These are phyloP conservation scores for Bungarus multicinctus DNA, from an alignment of 2,113 vertebrate species.

Conservation along the genomic window DNA sequence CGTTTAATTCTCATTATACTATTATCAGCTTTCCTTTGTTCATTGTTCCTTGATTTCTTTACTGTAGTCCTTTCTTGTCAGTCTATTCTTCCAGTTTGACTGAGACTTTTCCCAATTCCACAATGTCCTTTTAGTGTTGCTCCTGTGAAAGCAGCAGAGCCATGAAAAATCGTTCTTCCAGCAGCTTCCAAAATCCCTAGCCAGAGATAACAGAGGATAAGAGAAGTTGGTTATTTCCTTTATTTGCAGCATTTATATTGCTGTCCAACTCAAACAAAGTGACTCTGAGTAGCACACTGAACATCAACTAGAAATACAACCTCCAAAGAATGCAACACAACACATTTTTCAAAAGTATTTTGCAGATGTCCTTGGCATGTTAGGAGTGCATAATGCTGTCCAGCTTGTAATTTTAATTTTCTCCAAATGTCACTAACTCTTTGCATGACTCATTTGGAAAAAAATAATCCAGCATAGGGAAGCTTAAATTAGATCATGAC, in stretches of 20 bases:
- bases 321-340: not conserved
- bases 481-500: not conserved
- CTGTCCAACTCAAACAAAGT: not conserved
- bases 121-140: not conserved
- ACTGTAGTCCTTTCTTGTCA: not conserved
- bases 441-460: not conserved
- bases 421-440: not conserved
- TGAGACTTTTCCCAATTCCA: not conserved
- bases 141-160: not conserved
- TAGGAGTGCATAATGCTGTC: not conserved
- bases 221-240: not conserved
- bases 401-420: not conserved
- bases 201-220: not conserved
- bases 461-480: not conserved
- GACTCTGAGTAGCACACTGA: not conserved
- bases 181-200: not conserved
- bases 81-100: not conserved
- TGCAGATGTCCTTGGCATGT: not conserved
- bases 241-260: not conserved
- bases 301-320: not conserved
- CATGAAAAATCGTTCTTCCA: not conserved
- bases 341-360: not conserved
- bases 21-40: not conserved
- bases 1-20: not conserved
- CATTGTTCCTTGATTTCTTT: not conserved